Base-by-base conservation (phyloP, 23 tunicate genomes). In the Diplosoma virens region DNA sequence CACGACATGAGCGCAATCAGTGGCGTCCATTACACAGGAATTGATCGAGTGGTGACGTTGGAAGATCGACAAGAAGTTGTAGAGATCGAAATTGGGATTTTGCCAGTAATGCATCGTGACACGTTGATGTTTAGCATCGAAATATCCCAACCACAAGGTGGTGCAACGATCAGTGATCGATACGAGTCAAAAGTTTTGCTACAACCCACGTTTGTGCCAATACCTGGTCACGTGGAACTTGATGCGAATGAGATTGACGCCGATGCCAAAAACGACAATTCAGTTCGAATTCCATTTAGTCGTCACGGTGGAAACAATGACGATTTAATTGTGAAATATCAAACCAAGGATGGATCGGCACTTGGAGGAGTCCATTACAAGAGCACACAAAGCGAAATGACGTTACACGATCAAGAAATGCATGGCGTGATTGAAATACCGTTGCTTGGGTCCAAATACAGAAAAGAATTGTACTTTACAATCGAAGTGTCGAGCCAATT, bases 341-440 rank as follows among this genome's bases (percentile, higher is more conserved):
- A 29, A 1, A 75, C 92, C 0, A 82, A 66, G 32, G 92, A 92
- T 71, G 92, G 77, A 5, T 76, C 63, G 30, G 97, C 97, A 14
- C 5, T 66, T 9, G 14, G 14, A 17, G 93, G 88, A 23, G 47
- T 47, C 7, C 97, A 92, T 76, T 92, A 80, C 47, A 80, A 84
- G 21, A 73, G 76, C 25, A 60, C 56, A 23, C 21, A 48, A 72
- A 91, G 97, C 84, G 61, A 28, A 30, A 48, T 32, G 48, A 26
- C n/a, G n/a, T n/a, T n/a, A n/a, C n/a, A n/a, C n/a, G n/a, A n/a
- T n/a, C n/a, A n/a, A n/a, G n/a, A n/a, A n/a, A n/a, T 18, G 73
- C 30, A 18, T 30, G 46, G 50, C 9, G 25, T 59, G 66, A 45
- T 45, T 16, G 14, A 45, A 11, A 11, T 16, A 45, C 52, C 11